These are phyloP conservation scores for Stictonetta naevosa DNA, from an alignment of 2,113 vertebrate genomes.

Conservation along the genomic window DNA sequence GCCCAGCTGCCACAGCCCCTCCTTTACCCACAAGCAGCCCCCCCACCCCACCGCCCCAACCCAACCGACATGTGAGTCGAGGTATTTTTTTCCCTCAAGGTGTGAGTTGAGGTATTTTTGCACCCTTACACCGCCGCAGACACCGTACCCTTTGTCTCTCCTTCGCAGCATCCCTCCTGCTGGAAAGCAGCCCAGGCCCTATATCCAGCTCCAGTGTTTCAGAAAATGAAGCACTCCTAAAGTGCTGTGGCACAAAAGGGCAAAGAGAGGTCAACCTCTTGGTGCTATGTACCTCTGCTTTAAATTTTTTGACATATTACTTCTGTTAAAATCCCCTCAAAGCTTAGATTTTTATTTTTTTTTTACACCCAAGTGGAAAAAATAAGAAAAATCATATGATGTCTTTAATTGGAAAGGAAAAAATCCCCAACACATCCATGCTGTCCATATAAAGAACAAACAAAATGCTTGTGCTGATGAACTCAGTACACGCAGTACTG, in stretches of 20 bases:
- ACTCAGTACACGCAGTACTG: accelerated
- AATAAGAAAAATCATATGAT: background rate
- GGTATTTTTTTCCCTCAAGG: background rate
- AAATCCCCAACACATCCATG: accelerated
- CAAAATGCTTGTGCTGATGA: background rate
- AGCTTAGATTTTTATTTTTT: background rate
- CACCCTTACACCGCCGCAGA: too few relatives aligned
- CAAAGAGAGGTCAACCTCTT: background rate
- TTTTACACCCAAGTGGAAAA: background rate
- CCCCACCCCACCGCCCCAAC: background rate
- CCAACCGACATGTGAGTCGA: too few relatives aligned
- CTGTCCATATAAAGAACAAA: background rate
- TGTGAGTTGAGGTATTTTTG: accelerated
- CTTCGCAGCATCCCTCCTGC: background rate
- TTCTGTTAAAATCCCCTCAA: background rate
- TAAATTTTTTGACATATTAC: background rate
- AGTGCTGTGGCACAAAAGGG: background rate
- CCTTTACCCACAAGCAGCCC: background rate
- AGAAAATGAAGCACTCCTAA: background rate
- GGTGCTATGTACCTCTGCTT: background rate
- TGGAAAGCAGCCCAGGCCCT: background rate
- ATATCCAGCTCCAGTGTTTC: background rate
- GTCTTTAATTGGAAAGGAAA: background rate
- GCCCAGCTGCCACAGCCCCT: accelerated
- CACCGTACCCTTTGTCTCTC: too few relatives aligned